These are phyloP conservation scores for Drosophila setosimentum DNA, from an alignment of 2,888 invertebrate genomes.

Conservation along the genomic window DNA sequence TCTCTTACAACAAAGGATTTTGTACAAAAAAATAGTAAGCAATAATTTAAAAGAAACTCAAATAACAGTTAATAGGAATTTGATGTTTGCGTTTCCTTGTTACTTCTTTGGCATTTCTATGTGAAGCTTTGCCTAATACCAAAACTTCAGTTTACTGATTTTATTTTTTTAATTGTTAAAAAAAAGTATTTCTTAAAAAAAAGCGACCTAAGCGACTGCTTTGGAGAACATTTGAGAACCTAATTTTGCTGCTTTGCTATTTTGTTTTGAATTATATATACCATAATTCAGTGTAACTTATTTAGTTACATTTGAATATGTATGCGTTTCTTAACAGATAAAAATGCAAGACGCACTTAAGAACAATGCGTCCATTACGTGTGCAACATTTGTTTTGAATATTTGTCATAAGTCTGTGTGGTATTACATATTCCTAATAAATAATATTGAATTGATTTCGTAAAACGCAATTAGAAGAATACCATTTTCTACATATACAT, in stretches of 20 bases:
- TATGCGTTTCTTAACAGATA: slow-evolving; percentile 47
- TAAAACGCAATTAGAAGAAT: slow-evolving; percentile 37
- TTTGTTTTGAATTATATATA: slow-evolving; percentile 9
- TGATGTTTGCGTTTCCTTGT: slow-evolving; percentile 5
- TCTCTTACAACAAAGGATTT: slow-evolving; percentile 21
- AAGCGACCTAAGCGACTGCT: slow-evolving; percentile 3
- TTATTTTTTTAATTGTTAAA: slow-evolving; percentile 12
- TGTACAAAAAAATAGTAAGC: background rate
- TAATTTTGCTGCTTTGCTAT: slow-evolving; percentile 9
- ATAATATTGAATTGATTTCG: slow-evolving; percentile 39
- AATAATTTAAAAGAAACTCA: slow-evolving; percentile 9
- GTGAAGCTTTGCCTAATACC: slow-evolving; percentile 6
- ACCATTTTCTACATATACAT: slow-evolving; percentile 28
- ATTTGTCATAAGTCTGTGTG: slow-evolving; percentile 46
- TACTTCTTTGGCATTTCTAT: slow-evolving; percentile 18
- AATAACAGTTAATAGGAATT: slow-evolving; percentile 2
- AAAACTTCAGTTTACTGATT: slow-evolving; percentile 13
- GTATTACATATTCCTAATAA: slow-evolving; percentile 36
- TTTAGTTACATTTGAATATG: slow-evolving; percentile 33
- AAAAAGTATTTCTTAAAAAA: slow-evolving; percentile 7
- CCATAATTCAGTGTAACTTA: slow-evolving; percentile 26
- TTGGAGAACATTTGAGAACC: slow-evolving; percentile 6
- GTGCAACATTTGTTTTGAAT: slow-evolving; percentile 44
- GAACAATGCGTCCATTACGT: slow-evolving; percentile 28
- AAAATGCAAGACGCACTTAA: slow-evolving; percentile 39